Evolutionary conservation across 2,113 vertebrate genomes (phyloP).

Genomic region (Tetrax tetrax): DNA sequence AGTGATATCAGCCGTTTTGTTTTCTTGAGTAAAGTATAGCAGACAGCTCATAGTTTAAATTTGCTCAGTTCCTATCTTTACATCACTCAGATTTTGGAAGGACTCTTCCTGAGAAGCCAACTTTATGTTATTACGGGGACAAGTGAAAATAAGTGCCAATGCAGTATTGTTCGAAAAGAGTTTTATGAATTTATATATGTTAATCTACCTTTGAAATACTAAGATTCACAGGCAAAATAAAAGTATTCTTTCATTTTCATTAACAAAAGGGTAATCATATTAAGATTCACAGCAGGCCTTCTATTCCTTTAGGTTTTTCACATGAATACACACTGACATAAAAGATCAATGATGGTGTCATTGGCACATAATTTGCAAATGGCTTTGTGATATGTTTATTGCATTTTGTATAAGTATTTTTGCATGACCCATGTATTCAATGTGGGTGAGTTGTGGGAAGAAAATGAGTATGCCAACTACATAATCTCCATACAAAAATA

Average conservation of each 20-base stretch:
- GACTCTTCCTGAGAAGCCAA: neutral
- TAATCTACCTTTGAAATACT: neutral
- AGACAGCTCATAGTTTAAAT: neutral
- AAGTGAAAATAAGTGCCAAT: neutral
- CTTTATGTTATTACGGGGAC: neutral
- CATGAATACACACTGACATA: neutral
- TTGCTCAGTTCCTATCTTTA: neutral
- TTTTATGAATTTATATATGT: neutral
- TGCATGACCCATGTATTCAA: neutral
- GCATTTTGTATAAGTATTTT: neutral
- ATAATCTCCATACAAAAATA: neutral
- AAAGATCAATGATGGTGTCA: neutral
- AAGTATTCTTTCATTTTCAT: neutral
- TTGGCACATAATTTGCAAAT: neutral
- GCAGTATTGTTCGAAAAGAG: neutral
- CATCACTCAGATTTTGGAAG: neutral
- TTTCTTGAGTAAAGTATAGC: neutral
- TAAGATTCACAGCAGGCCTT: conserved; percentile 1
- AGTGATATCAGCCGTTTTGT: neutral
- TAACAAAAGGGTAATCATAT: neutral
- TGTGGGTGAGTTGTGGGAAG: conserved; percentile 21
- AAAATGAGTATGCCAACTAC: neutral
- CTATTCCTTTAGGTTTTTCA: neutral
- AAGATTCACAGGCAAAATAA: neutral
- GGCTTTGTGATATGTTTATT: neutral